Base-by-base conservation (phyloP, 2,888 invertebrate species). In the Timema podura region DNA sequence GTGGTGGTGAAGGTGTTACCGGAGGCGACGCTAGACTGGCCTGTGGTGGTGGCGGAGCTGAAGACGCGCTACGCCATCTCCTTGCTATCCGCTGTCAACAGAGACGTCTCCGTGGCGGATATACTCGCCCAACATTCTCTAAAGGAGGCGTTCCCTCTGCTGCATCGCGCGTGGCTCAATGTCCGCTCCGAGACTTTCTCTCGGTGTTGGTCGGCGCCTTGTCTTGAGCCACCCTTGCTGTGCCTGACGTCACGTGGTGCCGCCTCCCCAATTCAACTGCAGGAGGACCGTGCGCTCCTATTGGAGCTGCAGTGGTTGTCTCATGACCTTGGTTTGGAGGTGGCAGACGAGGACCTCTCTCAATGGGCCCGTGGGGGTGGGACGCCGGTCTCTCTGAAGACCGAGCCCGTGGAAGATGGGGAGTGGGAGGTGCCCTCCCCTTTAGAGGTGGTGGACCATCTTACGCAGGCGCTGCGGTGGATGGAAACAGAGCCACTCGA, bases 401-500 rank as follows among this genome's bases (percentile, higher is more conserved):
- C 13, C 64, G 76, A 75, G 61, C 70, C 67, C n/a, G 76, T 69
- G 11, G 72, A 59, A 5, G 44, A 46, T 6, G 66, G 65, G n/a
- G 71, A 69, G 49, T 64, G 74, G 8, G 74, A 74, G n/a, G 48
- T 30, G 49, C 82, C 83, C 0, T 78, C 78, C 11, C 80, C 83
- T 45, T 76, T 78, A 51, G 82, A 83, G 75, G 81, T 81, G 9
- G 81, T 80, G 51, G 76, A 77, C 67, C 78, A 81, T 65, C 78
- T 84, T 49, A 79, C 80, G 49, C 80, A 80, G 71, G 83, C 82
- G 59, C 79, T 83, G 48, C 75, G 78, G 11, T 84, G 83, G 83
- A 83, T 83, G 82, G 83, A 84, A 74, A 80, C 81, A 69, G 81
- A 83, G 76, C 81, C 83, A 16, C 78, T 83, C 72, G 83, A 83